Evolutionary conservation across 2,797 vertebrate species (phyloP).

Genomic region (Eremophila alpestris): DNA sequence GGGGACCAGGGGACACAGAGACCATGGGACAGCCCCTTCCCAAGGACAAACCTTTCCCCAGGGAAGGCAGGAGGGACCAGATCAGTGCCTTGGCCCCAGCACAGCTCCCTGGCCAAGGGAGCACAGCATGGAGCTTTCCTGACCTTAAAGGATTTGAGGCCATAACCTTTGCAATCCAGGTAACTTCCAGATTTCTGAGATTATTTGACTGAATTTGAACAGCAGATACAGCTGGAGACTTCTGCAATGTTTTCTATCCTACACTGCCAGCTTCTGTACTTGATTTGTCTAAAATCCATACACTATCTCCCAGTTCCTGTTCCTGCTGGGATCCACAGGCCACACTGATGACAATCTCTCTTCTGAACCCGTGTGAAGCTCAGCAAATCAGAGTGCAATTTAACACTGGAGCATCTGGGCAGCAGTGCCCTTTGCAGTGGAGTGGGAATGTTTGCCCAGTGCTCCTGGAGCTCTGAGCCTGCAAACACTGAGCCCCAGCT

Average conservation of each 20-base stretch:
- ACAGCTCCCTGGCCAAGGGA: rapidly evolving
- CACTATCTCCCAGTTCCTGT: background rate
- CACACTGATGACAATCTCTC: background rate
- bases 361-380: background rate
- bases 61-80: background rate
- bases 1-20: background rate
- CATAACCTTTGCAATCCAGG: background rate
- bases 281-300: background rate
- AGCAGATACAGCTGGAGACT: background rate
- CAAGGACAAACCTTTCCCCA: background rate
- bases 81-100: background rate
- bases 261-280: background rate
- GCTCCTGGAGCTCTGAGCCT: background rate
- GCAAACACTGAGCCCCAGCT: background rate
- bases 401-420: background rate
- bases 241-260: background rate
- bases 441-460: background rate
- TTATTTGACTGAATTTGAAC: background rate
- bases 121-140: background rate
- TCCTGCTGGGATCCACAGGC: background rate
- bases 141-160: background rate
- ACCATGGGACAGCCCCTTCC: background rate
- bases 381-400: background rate
- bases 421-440: background rate
- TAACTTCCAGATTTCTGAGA: background rate